Evolutionary conservation across 2,113 vertebrate genomes (phyloP).

Genomic region (Benitochromis conjunctus): DNA sequence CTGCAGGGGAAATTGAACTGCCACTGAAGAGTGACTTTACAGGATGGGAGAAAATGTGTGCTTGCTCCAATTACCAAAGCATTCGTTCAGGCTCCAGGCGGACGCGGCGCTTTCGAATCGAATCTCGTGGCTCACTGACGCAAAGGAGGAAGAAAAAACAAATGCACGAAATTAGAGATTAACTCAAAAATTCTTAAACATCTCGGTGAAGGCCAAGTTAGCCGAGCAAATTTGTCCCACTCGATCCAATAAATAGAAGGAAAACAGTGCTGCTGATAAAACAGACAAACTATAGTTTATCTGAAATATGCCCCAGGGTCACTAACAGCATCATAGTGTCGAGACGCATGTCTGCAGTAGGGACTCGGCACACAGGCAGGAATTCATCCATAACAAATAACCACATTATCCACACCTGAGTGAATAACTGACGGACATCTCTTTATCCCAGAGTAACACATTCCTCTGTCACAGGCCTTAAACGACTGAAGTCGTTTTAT

Average conservation of each 20-base stretch:
- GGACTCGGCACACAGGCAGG: not conserved
- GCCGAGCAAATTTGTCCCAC: not conserved
- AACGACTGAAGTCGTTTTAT: not conserved
- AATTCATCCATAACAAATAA: not conserved
- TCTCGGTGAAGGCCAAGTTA: not conserved
- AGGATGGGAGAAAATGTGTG: not conserved
- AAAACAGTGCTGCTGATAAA: not conserved
- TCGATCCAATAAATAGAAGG: not conserved
- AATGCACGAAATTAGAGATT: not conserved
- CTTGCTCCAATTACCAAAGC: not conserved
- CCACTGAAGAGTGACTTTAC: slow-evolving; percentile 26
- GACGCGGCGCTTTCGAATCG: not conserved
- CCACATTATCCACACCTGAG: not conserved
- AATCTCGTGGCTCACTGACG: not conserved
- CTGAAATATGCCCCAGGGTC: not conserved
- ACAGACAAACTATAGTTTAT: not conserved
- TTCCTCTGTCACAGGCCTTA: not conserved
- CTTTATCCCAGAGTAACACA: not conserved
- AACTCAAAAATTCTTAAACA: not conserved
- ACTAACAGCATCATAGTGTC: not conserved
- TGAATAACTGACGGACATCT: not conserved
- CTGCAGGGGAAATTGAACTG: slow-evolving; percentile 23
- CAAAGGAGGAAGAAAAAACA: not conserved
- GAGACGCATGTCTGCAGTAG: not conserved
- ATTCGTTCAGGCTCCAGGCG: not conserved